Evolutionary conservation across 35 echinoderm and acorn worm genomes (phyloP).

Genomic region (Eucidaris tribuloides): DNA sequence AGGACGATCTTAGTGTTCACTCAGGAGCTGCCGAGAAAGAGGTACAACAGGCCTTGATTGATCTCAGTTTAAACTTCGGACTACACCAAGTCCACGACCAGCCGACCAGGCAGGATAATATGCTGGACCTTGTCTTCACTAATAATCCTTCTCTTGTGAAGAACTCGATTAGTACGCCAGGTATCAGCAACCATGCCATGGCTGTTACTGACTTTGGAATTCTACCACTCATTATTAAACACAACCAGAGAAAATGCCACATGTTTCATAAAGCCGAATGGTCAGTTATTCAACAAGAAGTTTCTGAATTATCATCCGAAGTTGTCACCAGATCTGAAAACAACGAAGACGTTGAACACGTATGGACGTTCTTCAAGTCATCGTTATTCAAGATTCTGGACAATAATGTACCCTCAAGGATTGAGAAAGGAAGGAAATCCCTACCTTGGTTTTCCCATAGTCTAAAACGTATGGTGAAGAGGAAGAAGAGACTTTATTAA

Average conservation of each 20-base stretch:
- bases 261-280: background rate
- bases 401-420: background rate
- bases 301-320: background rate
- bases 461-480: background rate
- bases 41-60: conserved; percentile 45
- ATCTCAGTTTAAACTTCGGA: background rate
- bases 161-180: conserved; percentile 32
- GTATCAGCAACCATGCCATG: conserved; percentile 51
- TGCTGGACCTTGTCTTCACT: conserved; percentile 44
- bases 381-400: background rate
- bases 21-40: conserved; percentile 30
- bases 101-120: conserved; percentile 7
- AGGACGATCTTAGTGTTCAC: conserved; percentile 4
- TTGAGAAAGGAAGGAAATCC: no score
- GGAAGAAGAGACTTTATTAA: no score
- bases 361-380: no score
- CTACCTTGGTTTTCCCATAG: background rate
- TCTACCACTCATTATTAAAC: background rate
- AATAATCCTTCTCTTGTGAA: conserved; percentile 41
- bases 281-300: background rate
- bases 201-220: conserved; percentile 39
- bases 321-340: background rate
- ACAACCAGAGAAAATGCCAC: background rate
- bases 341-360: no score
- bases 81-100: conserved; percentile 24